Evolutionary conservation across 1,140 invertebrate species (phyloP).

Genomic region (Leptinotarsa defecta): DNA sequence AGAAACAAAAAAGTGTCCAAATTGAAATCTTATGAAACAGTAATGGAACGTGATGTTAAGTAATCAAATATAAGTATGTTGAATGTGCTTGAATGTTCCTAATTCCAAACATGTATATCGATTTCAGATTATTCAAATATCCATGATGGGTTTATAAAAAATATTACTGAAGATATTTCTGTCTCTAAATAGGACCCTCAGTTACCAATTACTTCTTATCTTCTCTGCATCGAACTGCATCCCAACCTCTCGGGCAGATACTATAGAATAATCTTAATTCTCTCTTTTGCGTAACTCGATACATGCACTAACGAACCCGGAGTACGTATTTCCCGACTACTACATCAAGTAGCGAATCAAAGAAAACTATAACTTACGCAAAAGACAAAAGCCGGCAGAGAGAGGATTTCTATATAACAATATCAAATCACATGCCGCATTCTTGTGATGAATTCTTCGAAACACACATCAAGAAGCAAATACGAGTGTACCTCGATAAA

Average conservation of each 20-base stretch:
- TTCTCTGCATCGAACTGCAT: neutral
- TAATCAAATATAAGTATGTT: too few relatives aligned
- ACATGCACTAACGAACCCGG: conserved; percentile 22
- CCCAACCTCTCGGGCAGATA: conserved; percentile 6
- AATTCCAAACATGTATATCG: too few relatives aligned
- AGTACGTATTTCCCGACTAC: neutral
- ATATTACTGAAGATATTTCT: too few relatives aligned
- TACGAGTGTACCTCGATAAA: neutral
- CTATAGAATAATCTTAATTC: conserved; percentile 14
- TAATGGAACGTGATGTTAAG: too few relatives aligned
- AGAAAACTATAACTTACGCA: conserved; percentile 26
- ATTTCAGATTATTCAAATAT: too few relatives aligned
- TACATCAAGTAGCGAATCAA: conserved; percentile 27
- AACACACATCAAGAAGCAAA: conserved; percentile 4
- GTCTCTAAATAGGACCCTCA: too few relatives aligned
- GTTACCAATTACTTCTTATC: neutral
- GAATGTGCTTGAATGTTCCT: too few relatives aligned
- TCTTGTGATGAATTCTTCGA: conserved; percentile 19
- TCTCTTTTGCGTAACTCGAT: conserved; percentile 23
- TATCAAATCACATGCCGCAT: conserved; percentile 29
- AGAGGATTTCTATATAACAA: conserved; percentile 26
- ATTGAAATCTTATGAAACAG: too few relatives aligned
- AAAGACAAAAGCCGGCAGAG: conserved; percentile 23
- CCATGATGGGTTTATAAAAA: too few relatives aligned
- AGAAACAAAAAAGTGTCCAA: too few relatives aligned